These are phyloP conservation scores for Tinamus major DNA, from an alignment of 2,797 vertebrate species.

Conservation along the genomic window DNA sequence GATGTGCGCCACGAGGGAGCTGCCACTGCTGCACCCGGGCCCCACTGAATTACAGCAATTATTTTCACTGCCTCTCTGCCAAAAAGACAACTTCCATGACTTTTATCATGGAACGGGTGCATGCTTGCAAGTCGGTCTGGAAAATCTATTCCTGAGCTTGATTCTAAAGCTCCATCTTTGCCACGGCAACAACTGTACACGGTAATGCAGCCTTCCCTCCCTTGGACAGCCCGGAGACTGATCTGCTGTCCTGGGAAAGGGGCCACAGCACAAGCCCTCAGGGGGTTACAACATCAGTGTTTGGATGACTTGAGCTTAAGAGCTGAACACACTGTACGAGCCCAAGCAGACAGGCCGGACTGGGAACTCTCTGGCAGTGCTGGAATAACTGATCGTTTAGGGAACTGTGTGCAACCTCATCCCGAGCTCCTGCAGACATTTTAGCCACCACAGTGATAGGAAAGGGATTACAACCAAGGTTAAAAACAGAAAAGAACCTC, in stretches of 20 bases:
- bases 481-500: neutral
- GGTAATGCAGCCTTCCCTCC: neutral
- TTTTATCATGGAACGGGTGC: conserved; percentile 1
- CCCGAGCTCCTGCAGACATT: neutral
- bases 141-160: conserved; percentile 57
- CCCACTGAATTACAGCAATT: conserved; percentile 1
- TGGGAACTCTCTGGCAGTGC: neutral
- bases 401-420: neutral
- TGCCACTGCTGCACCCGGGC: conserved; percentile 46
- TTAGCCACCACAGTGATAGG: neutral
- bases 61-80: conserved; percentile 10
- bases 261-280: conserved; percentile 33
- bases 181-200: conserved; percentile 21
- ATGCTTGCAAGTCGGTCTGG: neutral
- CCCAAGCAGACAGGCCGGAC: conserved; percentile 8
- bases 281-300: neutral
- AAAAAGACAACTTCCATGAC: conserved; percentile 14
- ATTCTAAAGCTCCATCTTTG: conserved; percentile 17
- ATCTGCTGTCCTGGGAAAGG: conserved; percentile 40
- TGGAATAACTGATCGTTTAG: neutral
- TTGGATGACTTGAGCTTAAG: conserved; percentile 1
- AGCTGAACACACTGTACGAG: conserved; percentile 32
- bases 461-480: neutral
- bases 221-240: neutral
- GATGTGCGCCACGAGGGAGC: neutral